Percentiles rank a stretch among this genome's conserved stretches.
These are phyloP conservation scores for Caradrina kadenii DNA, from an alignment of 2,888 invertebrate genomes.

Conservation along the genomic window DNA sequence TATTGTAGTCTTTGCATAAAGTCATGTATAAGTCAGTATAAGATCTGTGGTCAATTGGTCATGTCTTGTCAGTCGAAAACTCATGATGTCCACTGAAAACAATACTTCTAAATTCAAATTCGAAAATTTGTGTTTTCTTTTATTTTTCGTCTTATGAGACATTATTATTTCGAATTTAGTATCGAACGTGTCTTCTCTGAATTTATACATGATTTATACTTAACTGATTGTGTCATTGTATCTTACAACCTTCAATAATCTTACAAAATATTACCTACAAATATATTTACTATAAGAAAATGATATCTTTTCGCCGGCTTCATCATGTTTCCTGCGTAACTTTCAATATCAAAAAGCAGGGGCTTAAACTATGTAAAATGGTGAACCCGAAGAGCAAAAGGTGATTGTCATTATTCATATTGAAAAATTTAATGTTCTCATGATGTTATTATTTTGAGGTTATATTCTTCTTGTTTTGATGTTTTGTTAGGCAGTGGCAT, in stretches of 20 bases:
- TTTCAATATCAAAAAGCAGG: conserved; percentile 80
- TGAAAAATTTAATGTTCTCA: not conserved
- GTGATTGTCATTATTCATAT: conserved; percentile 62
- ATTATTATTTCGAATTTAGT: conserved; percentile 20
- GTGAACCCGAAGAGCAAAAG: conserved; percentile 81
- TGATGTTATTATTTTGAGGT: conserved; percentile 49
- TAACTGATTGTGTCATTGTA: not conserved
- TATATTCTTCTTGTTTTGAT: conserved; percentile 47
- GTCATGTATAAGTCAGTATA: no score
- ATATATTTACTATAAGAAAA: conserved; percentile 42
- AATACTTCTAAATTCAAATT: conserved; percentile 36
- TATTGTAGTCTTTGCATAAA: no score
- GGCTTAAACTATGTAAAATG: conserved; percentile 83
- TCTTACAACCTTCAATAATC: conserved; percentile 24
- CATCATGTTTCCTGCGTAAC: conserved; percentile 76
- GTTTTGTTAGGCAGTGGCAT: conserved; percentile 80
- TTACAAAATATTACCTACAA: not conserved
- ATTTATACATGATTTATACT: conserved; percentile 44
- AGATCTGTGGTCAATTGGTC: no score
- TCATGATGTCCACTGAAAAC: not conserved
- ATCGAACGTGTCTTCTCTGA: not conserved
- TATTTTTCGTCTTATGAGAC: conserved; percentile 24
- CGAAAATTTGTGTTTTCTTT: conserved; percentile 14
- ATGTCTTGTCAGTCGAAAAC: conserved; percentile 11
- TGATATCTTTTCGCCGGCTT: conserved; percentile 75